A percentile compares a stretch with the other conserved stretches of the same genome.
Evolutionary conservation across 2,797 vertebrate genomes (phyloP).

Genomic region (Silurus lanzhouensis): DNA sequence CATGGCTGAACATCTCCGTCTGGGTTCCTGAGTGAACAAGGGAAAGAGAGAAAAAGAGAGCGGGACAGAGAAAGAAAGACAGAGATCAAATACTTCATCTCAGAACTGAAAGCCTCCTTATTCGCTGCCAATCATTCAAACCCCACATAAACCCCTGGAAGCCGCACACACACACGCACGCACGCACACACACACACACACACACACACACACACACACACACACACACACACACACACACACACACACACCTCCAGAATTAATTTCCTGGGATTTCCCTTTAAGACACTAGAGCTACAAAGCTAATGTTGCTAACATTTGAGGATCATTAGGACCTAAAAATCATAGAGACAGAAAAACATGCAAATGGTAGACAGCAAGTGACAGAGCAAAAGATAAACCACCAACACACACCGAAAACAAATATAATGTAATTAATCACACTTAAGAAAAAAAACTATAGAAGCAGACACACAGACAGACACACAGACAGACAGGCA

Average conservation of each 20-base stretch:
- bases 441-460: neutral
- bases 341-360: neutral
- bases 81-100: neutral
- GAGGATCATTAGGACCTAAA: neutral
- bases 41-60: constrained; percentile 26
- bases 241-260: neutral
- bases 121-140: neutral
- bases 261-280: neutral
- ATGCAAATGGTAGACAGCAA: neutral
- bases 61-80: constrained; percentile 11
- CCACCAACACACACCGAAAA: no score
- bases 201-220: neutral
- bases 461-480: neutral
- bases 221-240: neutral
- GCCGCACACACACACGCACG: neutral
- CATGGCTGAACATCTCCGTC: constrained; percentile 94
- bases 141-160: neutral
- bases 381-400: neutral
- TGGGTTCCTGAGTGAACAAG: constrained; percentile 81
- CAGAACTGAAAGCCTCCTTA: neutral
- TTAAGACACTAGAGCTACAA: neutral
- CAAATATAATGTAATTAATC: neutral
- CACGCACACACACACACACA: no score
- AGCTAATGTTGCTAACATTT: neutral
- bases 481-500: neutral